Conservation (phyloP, 1,140 invertebrate species). For the Orius insidiosus region DNA sequence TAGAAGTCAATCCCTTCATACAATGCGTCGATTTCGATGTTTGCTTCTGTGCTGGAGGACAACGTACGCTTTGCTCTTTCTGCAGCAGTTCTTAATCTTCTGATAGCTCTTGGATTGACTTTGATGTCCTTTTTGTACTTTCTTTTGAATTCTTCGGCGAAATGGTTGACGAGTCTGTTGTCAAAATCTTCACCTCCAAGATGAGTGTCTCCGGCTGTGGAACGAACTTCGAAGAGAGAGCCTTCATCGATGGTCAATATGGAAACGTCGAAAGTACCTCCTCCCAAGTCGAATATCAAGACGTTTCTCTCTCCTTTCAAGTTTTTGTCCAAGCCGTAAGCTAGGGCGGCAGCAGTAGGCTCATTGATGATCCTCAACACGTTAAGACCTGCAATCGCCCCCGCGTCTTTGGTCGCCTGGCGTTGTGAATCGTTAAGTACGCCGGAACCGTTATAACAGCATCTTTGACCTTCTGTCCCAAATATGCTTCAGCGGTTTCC, state of each 20-base stretch:
- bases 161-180: too few species aligned
- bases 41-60: too few species aligned
- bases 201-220: too few species aligned
- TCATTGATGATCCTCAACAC: constrained; percentile 68
- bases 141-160: too few species aligned
- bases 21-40: too few species aligned
- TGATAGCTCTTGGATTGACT: too few species aligned
- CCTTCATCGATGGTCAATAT: constrained; percentile 75
- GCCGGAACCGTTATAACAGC: constrained; percentile 55
- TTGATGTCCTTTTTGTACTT: too few species aligned
- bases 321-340: constrained; percentile 72
- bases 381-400: constrained; percentile 54
- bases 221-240: constrained; percentile 53
- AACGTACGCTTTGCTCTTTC: too few species aligned
- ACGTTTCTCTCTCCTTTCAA: constrained; percentile 57
- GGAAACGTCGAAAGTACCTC: constrained; percentile 74
- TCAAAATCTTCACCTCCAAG: too few species aligned
- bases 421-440: constrained; percentile 54
- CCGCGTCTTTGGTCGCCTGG: constrained; percentile 57
- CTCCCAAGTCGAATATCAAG: constrained; percentile 55
- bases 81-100: too few species aligned
- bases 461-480: constrained; percentile 31
- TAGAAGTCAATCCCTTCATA: too few species aligned
- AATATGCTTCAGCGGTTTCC: too few species aligned
- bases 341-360: constrained; percentile 63